Conservation (phyloP, 2,797 vertebrate genomes). For the Chrosomus eos region DNA sequence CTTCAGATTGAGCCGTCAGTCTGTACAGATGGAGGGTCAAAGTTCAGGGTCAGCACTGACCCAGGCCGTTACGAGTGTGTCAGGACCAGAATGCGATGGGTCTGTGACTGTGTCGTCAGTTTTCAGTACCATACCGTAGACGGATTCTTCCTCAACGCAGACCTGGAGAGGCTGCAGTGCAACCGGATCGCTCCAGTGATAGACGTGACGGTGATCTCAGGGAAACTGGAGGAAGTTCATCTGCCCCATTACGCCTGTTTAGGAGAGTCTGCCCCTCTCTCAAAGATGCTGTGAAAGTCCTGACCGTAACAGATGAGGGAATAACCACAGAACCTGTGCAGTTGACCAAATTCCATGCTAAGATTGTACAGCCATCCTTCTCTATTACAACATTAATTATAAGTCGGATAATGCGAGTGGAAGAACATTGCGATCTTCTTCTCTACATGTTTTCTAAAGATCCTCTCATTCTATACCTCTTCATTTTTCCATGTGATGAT, state of each 20-base stretch:
- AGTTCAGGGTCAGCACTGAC: background rate
- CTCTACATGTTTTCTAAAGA: background rate
- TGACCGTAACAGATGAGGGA: background rate
- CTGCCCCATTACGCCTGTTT: background rate
- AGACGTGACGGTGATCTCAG: background rate
- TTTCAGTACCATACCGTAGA: no score
- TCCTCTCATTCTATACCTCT: background rate
- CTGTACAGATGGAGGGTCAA: background rate
- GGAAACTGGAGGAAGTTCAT: background rate
- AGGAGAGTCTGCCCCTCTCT: background rate
- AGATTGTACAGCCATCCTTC: background rate
- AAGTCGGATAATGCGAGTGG: background rate
- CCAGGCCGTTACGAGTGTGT: background rate
- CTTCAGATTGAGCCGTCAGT: background rate
- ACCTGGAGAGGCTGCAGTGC: no score
- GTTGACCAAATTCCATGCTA: background rate
- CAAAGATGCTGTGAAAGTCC: background rate
- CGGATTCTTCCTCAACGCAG: no score
- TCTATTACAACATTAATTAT: background rate
- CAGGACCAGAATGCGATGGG: background rate
- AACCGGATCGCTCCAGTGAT: background rate
- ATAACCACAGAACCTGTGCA: background rate
- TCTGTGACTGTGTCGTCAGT: no score
- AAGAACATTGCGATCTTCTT: background rate
- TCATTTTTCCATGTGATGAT: background rate